phyloP scores from a whole-genome alignment of 2,888 invertebrate genomes.

The Hoplodrina blanda region DNA sequence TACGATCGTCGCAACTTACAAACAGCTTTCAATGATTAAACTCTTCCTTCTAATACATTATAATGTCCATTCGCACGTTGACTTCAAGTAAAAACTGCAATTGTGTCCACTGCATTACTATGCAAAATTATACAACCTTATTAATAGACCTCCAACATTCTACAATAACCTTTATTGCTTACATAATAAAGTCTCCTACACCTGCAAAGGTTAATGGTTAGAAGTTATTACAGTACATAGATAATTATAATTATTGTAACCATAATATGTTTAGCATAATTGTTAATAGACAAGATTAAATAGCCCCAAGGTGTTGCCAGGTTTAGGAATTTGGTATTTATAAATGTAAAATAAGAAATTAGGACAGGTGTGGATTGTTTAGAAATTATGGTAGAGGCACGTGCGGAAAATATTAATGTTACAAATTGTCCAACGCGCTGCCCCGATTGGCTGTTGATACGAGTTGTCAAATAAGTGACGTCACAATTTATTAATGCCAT shows the following conservation, averaged over 20 bases:
- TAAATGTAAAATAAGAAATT: conserved; percentile 48
- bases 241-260: conserved; percentile 47
- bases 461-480: no score
- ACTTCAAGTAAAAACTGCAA: conserved; percentile 32
- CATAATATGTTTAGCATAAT: conserved; percentile 49
- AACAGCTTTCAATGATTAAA: conserved; percentile 14
- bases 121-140: conserved; percentile 19
- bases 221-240: conserved; percentile 21
- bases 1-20: background rate
- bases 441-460: no score
- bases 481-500: no score
- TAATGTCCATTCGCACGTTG: conserved; percentile 27
- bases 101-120: conserved; percentile 31
- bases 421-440: no score
- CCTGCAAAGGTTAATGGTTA: background rate
- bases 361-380: conserved; percentile 40
- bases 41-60: conserved; percentile 15
- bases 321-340: conserved; percentile 51
- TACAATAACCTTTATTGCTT: background rate
- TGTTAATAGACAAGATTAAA: conserved; percentile 47
- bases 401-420: no score
- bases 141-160: background rate
- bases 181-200: background rate
- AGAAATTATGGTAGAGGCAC: conserved; percentile 3
- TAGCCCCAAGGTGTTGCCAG: conserved; percentile 50